These are phyloP conservation scores for Anadara kagoshimensis DNA, from an alignment of 1,140 invertebrate species.

Conservation along the genomic window DNA sequence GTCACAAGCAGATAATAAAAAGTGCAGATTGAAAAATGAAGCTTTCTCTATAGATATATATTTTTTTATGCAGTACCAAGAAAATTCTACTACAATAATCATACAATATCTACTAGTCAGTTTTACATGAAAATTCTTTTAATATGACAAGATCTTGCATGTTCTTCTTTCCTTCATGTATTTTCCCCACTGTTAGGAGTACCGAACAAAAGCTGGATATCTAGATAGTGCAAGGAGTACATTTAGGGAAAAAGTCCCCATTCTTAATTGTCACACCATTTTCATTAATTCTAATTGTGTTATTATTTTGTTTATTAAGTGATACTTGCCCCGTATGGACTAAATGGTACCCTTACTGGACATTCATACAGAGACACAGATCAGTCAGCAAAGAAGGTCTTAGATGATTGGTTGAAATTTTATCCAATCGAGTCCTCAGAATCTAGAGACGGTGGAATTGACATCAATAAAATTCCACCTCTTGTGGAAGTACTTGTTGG, in stretches of 20 bases:
- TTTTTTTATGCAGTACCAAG: no score
- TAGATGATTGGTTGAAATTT: constrained; percentile 96
- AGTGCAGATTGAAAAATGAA: no score
- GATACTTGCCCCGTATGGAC: constrained; percentile 94
- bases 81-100: no score
- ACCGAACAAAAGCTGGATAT: no score
- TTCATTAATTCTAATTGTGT: background rate
- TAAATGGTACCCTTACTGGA: constrained; percentile 92
- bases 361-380: constrained; percentile 85
- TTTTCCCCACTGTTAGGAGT: no score
- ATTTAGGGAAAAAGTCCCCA: background rate
- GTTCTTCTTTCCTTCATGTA: no score
- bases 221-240: background rate
- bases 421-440: constrained; percentile 82
- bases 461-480: constrained; percentile 78
- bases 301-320: constrained; percentile 78
- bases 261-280: background rate
- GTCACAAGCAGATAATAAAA: no score
- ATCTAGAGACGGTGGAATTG: constrained; percentile 36
- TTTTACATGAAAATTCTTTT: no score
- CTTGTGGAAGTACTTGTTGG: constrained; percentile 83
- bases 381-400: constrained; percentile 83
- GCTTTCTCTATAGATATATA: no score
- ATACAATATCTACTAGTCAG: no score
- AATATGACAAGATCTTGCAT: no score